Conservation (phyloP, 2,888 invertebrate genomes). For the Ochropacha duplaris region DNA sequence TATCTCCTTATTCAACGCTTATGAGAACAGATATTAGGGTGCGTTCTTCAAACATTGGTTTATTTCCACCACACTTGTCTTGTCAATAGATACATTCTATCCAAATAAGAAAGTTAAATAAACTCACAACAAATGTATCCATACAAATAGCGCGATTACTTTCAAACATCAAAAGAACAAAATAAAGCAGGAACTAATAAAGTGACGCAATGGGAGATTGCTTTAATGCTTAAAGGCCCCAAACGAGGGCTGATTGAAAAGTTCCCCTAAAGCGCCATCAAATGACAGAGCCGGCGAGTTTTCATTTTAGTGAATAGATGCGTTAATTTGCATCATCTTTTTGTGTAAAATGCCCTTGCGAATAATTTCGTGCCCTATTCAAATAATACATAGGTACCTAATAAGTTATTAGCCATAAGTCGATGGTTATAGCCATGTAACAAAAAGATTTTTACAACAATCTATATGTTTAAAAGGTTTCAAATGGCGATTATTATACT, state of each 20-base stretch:
- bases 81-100: background rate
- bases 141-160: constrained; percentile 62
- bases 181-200: constrained; percentile 77
- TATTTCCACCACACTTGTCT: background rate
- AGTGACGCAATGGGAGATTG: constrained; percentile 75
- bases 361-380: background rate
- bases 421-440: background rate
- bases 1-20: too few relatives aligned
- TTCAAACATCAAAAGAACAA: constrained; percentile 76
- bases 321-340: constrained; percentile 79
- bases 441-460: too few relatives aligned
- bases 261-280: constrained; percentile 63
- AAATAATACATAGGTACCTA: background rate
- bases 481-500: too few relatives aligned
- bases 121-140: constrained; percentile 39
- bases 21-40: background rate
- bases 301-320: constrained; percentile 77
- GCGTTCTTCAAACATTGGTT: background rate
- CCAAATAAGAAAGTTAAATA: constrained; percentile 17
- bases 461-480: too few relatives aligned
- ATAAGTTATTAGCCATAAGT: background rate
- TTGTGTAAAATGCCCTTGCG: background rate
- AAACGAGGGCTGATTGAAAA: constrained; percentile 75
- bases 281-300: constrained; percentile 65
- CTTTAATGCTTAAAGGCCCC: constrained; percentile 76